Percentiles rank a stretch among this genome's conserved stretches.
Conservation (phyloP, 2,888 invertebrate genomes). For the Ganaspis brasiliensis region DNA sequence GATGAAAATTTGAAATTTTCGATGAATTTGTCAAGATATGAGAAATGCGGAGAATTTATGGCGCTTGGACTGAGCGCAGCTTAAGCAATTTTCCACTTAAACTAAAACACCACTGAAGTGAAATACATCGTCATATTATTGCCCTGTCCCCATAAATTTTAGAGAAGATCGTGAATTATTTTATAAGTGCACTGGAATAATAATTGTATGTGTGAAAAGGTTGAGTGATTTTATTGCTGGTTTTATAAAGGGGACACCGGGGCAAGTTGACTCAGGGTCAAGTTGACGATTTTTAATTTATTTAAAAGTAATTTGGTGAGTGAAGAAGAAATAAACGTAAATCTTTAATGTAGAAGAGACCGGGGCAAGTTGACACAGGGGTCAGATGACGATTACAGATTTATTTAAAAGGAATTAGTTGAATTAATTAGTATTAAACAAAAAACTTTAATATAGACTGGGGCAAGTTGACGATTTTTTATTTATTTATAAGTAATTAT, state of each 20-base stretch:
- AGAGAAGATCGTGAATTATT: neutral
- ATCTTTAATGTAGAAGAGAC: too few species aligned
- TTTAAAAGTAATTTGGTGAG: too few species aligned
- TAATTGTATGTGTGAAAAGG: neutral
- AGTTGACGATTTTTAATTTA: too few species aligned
- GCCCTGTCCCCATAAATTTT: constrained; percentile 8
- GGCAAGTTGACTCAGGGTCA: too few species aligned
- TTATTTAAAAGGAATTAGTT: too few species aligned
- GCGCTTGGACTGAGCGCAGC: neutral
- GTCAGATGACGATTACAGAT: too few species aligned
- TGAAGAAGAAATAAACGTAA: too few species aligned
- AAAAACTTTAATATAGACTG: too few species aligned
- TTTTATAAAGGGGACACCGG: neutral
- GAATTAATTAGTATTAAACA: too few species aligned
- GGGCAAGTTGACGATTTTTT: too few species aligned
- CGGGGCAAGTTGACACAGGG: too few species aligned
- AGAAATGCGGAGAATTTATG: neutral
- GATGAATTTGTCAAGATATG: neutral
- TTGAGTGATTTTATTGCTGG: neutral
- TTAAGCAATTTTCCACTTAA: constrained; percentile 18
- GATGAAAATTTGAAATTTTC: neutral
- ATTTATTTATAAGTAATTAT: too few species aligned
- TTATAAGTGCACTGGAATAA: neutral
- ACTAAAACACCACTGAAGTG: constrained; percentile 7
- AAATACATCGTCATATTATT: constrained; percentile 7